Evolutionary conservation across 1,140 invertebrate genomes (phyloP).

Genomic region (Drosophila tropicalis): DNA sequence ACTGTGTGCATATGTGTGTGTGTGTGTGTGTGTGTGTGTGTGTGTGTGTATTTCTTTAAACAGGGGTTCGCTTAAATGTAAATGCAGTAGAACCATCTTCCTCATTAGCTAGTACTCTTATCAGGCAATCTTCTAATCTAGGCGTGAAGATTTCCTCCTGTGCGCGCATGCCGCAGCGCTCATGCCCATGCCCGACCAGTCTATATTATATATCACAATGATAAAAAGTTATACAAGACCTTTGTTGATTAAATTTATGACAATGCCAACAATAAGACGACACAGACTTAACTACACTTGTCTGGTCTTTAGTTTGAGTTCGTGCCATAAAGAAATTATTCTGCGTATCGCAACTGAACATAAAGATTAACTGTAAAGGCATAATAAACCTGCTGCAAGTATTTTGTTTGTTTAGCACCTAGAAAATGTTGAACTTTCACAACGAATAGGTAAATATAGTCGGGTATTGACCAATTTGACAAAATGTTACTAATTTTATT

Average conservation of each 20-base stretch:
- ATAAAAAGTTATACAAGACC: constrained; percentile 50
- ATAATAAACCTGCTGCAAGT: constrained; percentile 31
- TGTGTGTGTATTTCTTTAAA: neutral
- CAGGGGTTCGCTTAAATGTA: neutral
- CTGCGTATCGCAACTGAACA: constrained; percentile 35
- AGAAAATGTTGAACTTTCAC: constrained; percentile 42
- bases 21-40: neutral
- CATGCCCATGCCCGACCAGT: constrained; percentile 21
- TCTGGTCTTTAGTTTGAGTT: constrained; percentile 9
- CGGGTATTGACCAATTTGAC: constrained; percentile 20
- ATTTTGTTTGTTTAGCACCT: constrained; percentile 39
- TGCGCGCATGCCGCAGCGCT: neutral
- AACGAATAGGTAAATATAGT: constrained; percentile 42
- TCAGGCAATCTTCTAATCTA: constrained; percentile 55
- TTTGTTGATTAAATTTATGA: constrained; percentile 78
- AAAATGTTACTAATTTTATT: constrained; percentile 60
- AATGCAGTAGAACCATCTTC: constrained; percentile 15
- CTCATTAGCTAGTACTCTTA: constrained; percentile 40
- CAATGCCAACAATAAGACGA: constrained; percentile 55
- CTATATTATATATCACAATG: constrained; percentile 36
- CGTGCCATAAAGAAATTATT: constrained; percentile 43
- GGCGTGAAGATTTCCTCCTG: neutral
- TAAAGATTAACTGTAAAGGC: constrained; percentile 48
- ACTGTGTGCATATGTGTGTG: constrained; percentile 10
- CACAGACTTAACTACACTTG: constrained; percentile 1